Conservation (phyloP, 2,113 vertebrate species). For the Onychorhynchus coronatus region DNA sequence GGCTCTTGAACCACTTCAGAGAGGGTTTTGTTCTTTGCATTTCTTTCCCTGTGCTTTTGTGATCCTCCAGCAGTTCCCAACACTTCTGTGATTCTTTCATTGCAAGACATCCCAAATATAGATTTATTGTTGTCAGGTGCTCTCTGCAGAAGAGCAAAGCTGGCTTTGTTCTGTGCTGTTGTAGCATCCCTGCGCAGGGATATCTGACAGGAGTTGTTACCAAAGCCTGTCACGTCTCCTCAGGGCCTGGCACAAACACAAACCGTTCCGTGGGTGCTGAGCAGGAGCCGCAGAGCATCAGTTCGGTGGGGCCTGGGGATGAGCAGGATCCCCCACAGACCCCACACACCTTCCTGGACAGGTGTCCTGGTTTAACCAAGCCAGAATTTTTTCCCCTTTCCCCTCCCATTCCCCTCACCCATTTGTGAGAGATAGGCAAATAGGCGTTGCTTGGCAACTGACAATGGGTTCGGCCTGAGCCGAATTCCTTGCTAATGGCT, state of each 20-base stretch:
- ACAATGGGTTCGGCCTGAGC: too few species aligned
- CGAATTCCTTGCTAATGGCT: too few species aligned
- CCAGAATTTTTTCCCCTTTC: too few species aligned
- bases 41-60: not conserved
- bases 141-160: not conserved
- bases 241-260: not conserved
- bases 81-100: not conserved
- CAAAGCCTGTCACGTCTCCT: not conserved
- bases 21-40: not conserved
- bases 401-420: too few species aligned
- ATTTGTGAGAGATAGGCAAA: too few species aligned
- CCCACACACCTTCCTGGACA: not conserved
- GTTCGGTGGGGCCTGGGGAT: not conserved
- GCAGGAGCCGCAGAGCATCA: accelerated
- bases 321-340: not conserved
- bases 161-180: not conserved
- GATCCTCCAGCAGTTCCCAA: not conserved
- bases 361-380: too few species aligned
- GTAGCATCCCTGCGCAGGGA: not conserved
- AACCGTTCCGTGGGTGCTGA: not conserved
- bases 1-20: not conserved
- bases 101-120: not conserved
- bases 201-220: not conserved
- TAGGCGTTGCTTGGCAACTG: too few species aligned
- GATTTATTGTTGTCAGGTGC: not conserved